Evolutionary conservation across 2,113 vertebrate genomes (phyloP).

Genomic region (Ivindomyrus marchei): DNA sequence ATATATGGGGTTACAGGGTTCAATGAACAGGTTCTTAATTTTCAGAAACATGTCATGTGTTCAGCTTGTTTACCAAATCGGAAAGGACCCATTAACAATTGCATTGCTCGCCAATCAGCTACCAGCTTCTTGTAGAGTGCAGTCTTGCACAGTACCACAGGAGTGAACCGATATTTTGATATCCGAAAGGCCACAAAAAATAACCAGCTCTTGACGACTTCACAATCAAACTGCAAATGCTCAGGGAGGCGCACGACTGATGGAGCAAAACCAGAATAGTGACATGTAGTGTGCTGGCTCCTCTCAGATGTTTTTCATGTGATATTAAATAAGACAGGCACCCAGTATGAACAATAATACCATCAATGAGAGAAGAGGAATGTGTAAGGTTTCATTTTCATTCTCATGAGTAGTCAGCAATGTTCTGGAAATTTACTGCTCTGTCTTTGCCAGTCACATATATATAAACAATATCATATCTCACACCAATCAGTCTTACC

Average conservation of each 20-base stretch:
- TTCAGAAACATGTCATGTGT: not conserved
- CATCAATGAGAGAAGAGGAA: not conserved
- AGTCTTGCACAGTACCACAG: not conserved
- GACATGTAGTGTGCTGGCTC: not conserved
- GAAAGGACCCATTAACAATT: not conserved
- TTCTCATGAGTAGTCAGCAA: not conserved
- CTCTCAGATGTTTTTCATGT: not conserved
- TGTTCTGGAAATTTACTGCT: not conserved
- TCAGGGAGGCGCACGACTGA: not conserved
- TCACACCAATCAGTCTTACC: not conserved
- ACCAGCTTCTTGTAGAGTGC: not conserved
- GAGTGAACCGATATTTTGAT: not conserved
- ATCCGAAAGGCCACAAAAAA: not conserved
- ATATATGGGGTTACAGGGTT: not conserved
- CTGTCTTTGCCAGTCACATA: not conserved
- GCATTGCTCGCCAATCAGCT: not conserved
- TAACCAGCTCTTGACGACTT: not conserved
- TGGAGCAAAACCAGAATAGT: not conserved
- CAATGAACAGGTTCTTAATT: not conserved
- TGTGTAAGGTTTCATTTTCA: not conserved
- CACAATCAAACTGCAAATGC: not conserved
- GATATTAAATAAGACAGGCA: not conserved
- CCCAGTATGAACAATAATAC: not conserved
- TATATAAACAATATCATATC: not conserved
- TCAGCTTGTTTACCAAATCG: not conserved